These are phyloP conservation scores for Caenorhabditis becei DNA, from an alignment of 2,888 invertebrate species.

Conservation along the genomic window DNA sequence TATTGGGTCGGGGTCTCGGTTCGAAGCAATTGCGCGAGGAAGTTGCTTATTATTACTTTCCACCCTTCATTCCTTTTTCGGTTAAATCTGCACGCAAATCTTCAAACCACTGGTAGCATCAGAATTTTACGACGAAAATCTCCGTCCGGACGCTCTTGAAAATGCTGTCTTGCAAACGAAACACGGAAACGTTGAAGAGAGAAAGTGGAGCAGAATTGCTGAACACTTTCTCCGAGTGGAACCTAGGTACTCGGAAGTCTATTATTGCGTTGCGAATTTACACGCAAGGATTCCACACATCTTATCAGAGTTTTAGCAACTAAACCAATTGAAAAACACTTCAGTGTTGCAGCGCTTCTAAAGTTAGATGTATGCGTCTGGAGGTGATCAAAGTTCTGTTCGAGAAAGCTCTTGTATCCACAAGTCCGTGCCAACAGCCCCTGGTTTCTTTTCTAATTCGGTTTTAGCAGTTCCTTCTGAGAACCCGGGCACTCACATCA, in stretches of 20 bases:
- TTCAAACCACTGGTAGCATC: conserved; percentile 31
- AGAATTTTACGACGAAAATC: conserved; percentile 14
- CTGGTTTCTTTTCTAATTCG: background rate
- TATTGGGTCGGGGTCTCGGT: conserved; percentile 1
- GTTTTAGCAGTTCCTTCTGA: background rate
- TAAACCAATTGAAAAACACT: too few species aligned
- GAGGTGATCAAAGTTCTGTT: too few species aligned
- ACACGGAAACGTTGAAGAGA: conserved; percentile 1
- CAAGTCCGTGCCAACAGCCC: background rate
- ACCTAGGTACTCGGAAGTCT: too few species aligned
- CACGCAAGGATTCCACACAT: too few species aligned
- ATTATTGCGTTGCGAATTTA: too few species aligned
- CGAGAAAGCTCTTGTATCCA: too few species aligned
- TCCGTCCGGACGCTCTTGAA: too few species aligned
- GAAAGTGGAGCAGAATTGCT: background rate
- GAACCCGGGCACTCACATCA: conserved; percentile 40
- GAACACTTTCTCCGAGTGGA: background rate
- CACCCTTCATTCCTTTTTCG: background rate
- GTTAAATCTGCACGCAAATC: conserved; percentile 44
- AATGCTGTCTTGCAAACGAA: background rate
- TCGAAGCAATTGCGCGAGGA: conserved; percentile 6
- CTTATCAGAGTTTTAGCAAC: too few species aligned
- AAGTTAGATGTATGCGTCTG: too few species aligned
- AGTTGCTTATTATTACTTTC: conserved; percentile 48
- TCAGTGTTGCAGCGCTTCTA: too few species aligned